These are phyloP conservation scores for Elysia crispata DNA, from an alignment of 2,888 invertebrate species.

Conservation along the genomic window DNA sequence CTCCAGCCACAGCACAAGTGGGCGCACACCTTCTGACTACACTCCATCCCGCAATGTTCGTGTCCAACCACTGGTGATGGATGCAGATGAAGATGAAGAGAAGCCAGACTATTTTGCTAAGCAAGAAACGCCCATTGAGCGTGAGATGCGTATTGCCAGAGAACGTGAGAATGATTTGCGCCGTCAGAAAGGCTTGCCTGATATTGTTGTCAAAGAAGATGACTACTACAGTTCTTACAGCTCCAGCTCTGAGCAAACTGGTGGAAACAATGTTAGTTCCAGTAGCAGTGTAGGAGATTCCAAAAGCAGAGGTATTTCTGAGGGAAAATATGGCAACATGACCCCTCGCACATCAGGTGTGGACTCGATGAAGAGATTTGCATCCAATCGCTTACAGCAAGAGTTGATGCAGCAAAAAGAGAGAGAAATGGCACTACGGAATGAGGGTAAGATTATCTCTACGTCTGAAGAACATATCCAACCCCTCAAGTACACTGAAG, in stretches of 20 bases:
- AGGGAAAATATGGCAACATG: background rate
- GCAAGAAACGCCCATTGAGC: slow-evolving; percentile 79
- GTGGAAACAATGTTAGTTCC: background rate
- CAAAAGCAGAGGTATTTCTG: background rate
- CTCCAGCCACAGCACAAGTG: slow-evolving; percentile 60
- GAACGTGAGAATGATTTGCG: slow-evolving; percentile 80
- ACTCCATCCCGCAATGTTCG: slow-evolving; percentile 37
- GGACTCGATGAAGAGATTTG: slow-evolving; percentile 74
- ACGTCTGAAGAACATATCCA: slow-evolving; percentile 81
- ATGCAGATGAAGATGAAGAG: slow-evolving; percentile 39
- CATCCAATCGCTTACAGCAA: slow-evolving; percentile 86
- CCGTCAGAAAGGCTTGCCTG: slow-evolving; percentile 71
- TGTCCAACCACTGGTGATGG: slow-evolving; percentile 27
- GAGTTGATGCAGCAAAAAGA: slow-evolving; percentile 92
- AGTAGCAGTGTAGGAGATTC: background rate
- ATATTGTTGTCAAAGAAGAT: slow-evolving; percentile 47
- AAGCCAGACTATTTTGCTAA: slow-evolving; percentile 46
- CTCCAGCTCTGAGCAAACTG: slow-evolving; percentile 23
- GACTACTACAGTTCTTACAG: slow-evolving; percentile 35
- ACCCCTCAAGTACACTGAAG: slow-evolving; percentile 74
- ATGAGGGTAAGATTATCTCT: slow-evolving; percentile 81
- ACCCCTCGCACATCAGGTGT: slow-evolving; percentile 24
- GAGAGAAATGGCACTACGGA: slow-evolving; percentile 88
- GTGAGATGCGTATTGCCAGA: slow-evolving; percentile 79
- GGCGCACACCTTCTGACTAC: slow-evolving; percentile 49